phyloP scores from a whole-genome alignment of 2,113 vertebrate genomes.

The Xiphophorus maculatus region DNA sequence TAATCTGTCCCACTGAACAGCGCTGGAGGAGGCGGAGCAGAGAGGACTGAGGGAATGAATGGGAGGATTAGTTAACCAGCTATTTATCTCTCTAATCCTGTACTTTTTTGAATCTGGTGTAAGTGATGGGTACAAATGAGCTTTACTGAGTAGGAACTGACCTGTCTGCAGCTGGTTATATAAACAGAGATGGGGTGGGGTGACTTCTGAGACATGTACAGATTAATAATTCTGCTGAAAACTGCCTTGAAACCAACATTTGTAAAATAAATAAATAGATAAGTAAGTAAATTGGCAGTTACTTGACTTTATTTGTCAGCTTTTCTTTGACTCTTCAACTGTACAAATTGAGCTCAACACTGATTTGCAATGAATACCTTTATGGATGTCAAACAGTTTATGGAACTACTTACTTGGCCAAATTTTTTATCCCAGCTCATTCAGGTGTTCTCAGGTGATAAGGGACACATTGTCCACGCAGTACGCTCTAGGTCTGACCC shows the following conservation, averaged over 20 bases:
- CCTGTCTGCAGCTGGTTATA: slow-evolving; percentile 40
- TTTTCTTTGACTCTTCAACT: not conserved
- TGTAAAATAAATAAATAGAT: not conserved
- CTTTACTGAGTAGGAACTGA: slow-evolving; percentile 43
- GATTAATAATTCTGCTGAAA: not conserved
- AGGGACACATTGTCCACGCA: no score
- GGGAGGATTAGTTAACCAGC: slow-evolving; percentile 40
- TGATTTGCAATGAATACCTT: no score
- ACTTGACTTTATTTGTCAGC: not conserved
- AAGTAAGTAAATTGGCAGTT: not conserved
- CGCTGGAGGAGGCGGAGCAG: no score
- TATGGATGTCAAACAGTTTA: no score
- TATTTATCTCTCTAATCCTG: slow-evolving; percentile 64
- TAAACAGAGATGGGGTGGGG: slow-evolving; percentile 39
- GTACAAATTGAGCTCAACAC: no score
- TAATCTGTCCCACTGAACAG: no score
- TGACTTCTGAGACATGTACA: not conserved
- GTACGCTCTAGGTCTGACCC: no score
- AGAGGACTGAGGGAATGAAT: not conserved
- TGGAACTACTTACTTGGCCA: no score
- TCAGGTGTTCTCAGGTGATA: no score
- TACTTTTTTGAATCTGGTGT: slow-evolving; percentile 41
- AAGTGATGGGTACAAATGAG: slow-evolving; percentile 57
- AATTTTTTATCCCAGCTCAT: no score
- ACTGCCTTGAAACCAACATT: not conserved